Evolutionary conservation across 92 coral and sea anemone species (phyloP), one percentile per base, ranked within the genome.

Genomic region (Actinernus sp.): DNA sequence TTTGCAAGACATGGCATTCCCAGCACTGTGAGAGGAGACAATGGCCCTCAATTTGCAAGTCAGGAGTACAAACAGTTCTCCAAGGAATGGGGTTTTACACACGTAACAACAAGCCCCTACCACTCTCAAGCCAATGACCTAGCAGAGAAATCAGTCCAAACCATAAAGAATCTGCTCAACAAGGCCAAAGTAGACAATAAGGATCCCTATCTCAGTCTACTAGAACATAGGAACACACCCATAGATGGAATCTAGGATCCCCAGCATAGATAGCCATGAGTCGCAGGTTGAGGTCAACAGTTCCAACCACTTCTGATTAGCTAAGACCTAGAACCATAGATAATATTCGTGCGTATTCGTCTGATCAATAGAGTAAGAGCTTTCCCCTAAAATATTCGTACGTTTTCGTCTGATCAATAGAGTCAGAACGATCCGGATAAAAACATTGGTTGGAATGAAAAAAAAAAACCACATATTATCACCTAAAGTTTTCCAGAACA

Each of bases 1-100:
- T 67, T 81, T 53, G 73, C 73, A 13, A 61, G 76, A 74, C 88
- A 75, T 49, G 85, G 88, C n/a, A 76, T 87, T n/a, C 82, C 93
- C 26, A 32, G 61, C 3, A 74, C 48, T 26, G 74, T 82, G 33
- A 68, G 62, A 65, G 79, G 85, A 29, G 85, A 82, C 71, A 76
- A 76, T 26, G 76, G 76, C 4, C 84, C 68, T 25, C 68, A 66
- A 43, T 77, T 32, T 27, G 37, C 61, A 9, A 40, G 71, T 9
- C 49, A 52, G 36, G 73, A 74, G 25, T 74, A 62, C 53, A 10
- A 41, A 21, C 26, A 36, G 33, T 55, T 76, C 39, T 57, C 83
- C 20, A 28, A 55, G 27, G 31, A 65, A 60, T 76, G 84, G 84
- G 69, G 61, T 17, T 76, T 76, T 33, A 29, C 31, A 49, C 74